phyloP scores from a whole-genome alignment of 2,113 vertebrate species.

The Solenodon paradoxus region DNA sequence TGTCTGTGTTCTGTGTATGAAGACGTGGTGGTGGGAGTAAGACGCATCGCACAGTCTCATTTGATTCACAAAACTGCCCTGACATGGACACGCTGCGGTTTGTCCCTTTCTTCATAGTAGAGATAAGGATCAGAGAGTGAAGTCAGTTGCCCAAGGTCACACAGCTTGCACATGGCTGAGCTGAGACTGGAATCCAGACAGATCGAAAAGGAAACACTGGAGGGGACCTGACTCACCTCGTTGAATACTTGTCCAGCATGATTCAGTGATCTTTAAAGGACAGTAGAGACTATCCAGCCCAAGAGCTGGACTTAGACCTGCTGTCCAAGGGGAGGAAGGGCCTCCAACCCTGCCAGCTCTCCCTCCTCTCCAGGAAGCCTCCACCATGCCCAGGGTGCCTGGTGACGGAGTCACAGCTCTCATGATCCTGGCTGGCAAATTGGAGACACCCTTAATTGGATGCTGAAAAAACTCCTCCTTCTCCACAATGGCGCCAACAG shows the following conservation, averaged over 20 bases:
- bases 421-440: slow-evolving; percentile 78
- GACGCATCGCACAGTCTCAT: neutral
- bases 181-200: neutral
- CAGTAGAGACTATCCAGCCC: neutral
- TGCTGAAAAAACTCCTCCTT: slow-evolving; percentile 81
- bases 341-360: neutral
- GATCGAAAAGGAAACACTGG: too few species aligned
- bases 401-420: slow-evolving; percentile 66
- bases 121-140: slow-evolving; percentile 4
- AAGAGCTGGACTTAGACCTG: neutral
- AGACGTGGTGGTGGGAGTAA: neutral
- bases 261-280: neutral
- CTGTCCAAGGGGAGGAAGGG: neutral
- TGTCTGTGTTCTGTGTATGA: too few species aligned
- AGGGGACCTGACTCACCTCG: too few species aligned
- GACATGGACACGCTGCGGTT: neutral
- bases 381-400: neutral
- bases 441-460: slow-evolving; percentile 85
- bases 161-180: neutral
- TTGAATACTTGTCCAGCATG: neutral
- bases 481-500: slow-evolving; percentile 80
- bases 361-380: neutral
- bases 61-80: neutral
- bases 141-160: neutral
- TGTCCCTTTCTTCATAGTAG: neutral